Evolutionary conservation across 2,888 invertebrate species (phyloP).

Genomic region (Drosophila hawaiiensis): DNA sequence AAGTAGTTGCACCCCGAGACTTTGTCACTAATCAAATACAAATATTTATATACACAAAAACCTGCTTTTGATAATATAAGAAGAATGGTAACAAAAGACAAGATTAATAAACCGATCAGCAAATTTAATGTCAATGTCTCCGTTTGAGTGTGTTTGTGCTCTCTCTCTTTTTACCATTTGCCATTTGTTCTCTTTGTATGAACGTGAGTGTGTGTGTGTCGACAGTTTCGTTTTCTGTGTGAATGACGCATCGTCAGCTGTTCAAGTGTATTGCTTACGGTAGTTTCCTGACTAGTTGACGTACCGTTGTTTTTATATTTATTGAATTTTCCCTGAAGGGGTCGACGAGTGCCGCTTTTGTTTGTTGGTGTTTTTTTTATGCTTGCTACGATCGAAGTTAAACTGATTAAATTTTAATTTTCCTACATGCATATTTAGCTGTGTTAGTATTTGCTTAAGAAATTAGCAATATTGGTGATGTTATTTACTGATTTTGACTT

Average conservation of each 20-base stretch:
- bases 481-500: slow-evolving; percentile 1
- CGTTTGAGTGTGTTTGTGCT: slow-evolving; percentile 18
- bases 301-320: slow-evolving; percentile 68
- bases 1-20: neutral
- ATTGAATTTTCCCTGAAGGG: slow-evolving; percentile 72
- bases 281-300: slow-evolving; percentile 58
- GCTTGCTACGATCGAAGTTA: slow-evolving; percentile 23
- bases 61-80: neutral
- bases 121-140: slow-evolving; percentile 35
- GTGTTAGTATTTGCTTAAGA: slow-evolving; percentile 32
- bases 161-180: slow-evolving; percentile 26
- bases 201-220: slow-evolving; percentile 25
- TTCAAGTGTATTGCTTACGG: slow-evolving; percentile 60
- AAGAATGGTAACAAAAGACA: neutral
- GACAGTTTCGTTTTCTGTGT: slow-evolving; percentile 45
- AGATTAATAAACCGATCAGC: neutral
- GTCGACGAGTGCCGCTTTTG: slow-evolving; percentile 25
- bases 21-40: neutral
- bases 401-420: neutral
- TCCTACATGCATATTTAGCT: neutral
- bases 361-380: slow-evolving; percentile 7
- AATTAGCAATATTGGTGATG: slow-evolving; percentile 38
- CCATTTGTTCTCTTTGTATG: slow-evolving; percentile 46
- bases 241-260: slow-evolving; percentile 81
- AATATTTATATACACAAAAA: neutral